Evolutionary conservation across 2,888 invertebrate species (phyloP), one percentile per base, ranked within the genome.

Genomic region (Drosophila prolongata): DNA sequence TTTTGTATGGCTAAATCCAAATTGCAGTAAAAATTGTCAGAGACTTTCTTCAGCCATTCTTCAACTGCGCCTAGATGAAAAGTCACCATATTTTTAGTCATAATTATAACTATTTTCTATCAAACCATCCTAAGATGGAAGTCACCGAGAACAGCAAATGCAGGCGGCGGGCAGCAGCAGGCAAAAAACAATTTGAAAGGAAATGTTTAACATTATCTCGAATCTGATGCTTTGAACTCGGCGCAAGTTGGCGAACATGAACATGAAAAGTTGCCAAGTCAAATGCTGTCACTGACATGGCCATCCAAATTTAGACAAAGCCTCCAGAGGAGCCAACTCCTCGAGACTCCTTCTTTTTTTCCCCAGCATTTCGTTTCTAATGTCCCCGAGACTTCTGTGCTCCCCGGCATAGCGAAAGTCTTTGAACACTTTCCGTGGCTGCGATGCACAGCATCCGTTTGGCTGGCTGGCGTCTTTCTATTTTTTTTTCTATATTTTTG

Each of bases 231-330:
- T 82, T 82, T 87, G 83, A 83, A 83, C 83, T 87, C 68, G 60
- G 87, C 87, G 84, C 81, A 79, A 80, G 84, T 80, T 80, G 80
- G 58, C 72, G 46, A 71, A 71, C 57, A 52, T 71, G 70, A 68
- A 74, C 80, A 74, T 80, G 72, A 77, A 80, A 76, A 76, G 84
- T 66, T 73, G 66, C 69, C 79, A 79, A 83, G 76, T 79, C 79
- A 84, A 81, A 84, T 77, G 87, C 79, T 87, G 85, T 87, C 87
- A 81, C 78, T 67, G 74, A 84, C 87, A 84, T 83, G 83, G 76
- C 87, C 81, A 76, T 81, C 83, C 87, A 87, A 83, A 87, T 83
- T 83, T 83, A 87, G 87, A 84, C 79, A 83, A 87, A 87, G 87
- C 87, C 79, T 78, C 87, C 82, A 76, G 76, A 85, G 78, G 66